Evolutionary conservation across 2,888 invertebrate species (phyloP).

Genomic region (Tachystola acroxantha): DNA sequence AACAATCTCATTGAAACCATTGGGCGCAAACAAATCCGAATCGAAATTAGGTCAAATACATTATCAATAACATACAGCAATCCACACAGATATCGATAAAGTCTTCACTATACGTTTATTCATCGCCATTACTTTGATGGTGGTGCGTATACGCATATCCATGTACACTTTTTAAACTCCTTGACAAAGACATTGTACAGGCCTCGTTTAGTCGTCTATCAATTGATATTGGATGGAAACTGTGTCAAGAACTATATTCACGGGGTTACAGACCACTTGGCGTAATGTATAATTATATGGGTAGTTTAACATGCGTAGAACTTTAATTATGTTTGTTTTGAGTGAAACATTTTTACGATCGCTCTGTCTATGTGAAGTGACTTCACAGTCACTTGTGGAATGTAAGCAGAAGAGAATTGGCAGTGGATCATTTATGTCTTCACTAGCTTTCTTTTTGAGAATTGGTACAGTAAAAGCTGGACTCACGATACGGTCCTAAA

Average conservation of each 20-base stretch:
- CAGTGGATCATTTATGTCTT: too few species aligned
- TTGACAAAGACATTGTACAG: slow-evolving; percentile 48
- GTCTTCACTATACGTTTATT: too few species aligned
- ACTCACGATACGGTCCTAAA: too few species aligned
- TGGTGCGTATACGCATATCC: background rate
- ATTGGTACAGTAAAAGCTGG: too few species aligned
- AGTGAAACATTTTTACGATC: background rate
- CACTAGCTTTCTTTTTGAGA: too few species aligned
- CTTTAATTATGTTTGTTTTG: background rate
- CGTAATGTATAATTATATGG: background rate
- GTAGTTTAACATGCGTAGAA: background rate
- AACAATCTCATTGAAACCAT: background rate
- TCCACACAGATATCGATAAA: background rate
- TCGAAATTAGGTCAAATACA: background rate
- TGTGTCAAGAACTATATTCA: slow-evolving; percentile 43
- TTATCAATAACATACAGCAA: background rate
- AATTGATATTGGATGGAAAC: slow-evolving; percentile 30
- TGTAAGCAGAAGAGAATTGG: too few species aligned
- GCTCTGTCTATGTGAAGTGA: too few species aligned
- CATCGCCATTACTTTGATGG: too few species aligned
- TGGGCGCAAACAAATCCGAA: background rate
- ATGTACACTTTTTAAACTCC: slow-evolving; percentile 12
- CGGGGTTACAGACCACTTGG: slow-evolving; percentile 1
- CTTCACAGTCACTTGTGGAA: too few species aligned
- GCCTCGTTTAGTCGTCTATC: slow-evolving; percentile 17